Base-by-base conservation (phyloP, 2,888 invertebrate genomes). In the Brenthis ino region DNA sequence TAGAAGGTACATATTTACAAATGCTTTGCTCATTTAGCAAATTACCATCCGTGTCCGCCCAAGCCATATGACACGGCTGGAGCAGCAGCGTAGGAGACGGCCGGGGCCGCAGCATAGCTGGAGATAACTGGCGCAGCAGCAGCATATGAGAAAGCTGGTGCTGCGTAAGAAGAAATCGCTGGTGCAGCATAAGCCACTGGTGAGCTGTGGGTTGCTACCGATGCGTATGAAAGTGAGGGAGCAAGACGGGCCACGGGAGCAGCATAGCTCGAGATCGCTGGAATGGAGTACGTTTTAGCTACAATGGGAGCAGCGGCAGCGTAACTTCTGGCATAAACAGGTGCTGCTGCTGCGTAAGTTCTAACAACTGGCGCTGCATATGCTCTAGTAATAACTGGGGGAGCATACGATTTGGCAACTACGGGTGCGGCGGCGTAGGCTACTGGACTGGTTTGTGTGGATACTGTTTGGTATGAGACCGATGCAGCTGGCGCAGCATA, bases 121-220 rank as follows among this genome's bases (percentile, higher is more conserved):
- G 70, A 68, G 24, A 75, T 65, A 51, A 69, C 64, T 58, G 74
- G 70, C 54, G 72, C 69, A 60, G 93, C 65, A n/a, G 61, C 67
- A 53, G 81, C 91, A 37, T 85, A 77, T 13, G 75, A 69, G 12
- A 71, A 58, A 1, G 81, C 76, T 8, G 77, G 88, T 37, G 76
- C 77, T 14, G 77, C 73, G 55, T 72, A 68, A n/a, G 69, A 47
- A 11, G 69, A 63, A 13, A 68, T 53, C 6, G 77, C 75, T 51
- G 81, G 94, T 28, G 78, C 80, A 75, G 80, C 77, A 65, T 78
- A 77, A 37, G 76, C 72, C 67, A 93, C 87, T 47, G 74, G 57
- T 13, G 73, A 71, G 67, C 94, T 94, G 85, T 94, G 95, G 74
- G 88, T 87, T 69, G 94, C 93, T 77, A 94, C 93, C 63, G 95